Evolutionary conservation across 2,113 vertebrate species (phyloP).

Genomic region (Passer montanus): DNA sequence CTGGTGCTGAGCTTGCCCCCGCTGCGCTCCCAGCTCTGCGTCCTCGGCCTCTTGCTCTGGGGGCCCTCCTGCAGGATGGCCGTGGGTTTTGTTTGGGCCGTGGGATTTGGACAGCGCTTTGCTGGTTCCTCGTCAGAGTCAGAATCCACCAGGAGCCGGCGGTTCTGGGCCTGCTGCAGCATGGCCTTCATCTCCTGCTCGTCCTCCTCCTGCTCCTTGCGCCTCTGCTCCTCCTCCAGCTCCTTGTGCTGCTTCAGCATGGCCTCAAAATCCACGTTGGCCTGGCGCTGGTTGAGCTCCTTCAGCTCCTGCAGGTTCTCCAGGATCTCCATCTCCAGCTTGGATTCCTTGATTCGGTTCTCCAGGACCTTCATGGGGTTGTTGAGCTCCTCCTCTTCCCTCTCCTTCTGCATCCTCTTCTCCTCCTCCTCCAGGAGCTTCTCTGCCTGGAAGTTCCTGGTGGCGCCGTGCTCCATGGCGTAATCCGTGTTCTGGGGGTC

Average conservation of each 20-base stretch:
- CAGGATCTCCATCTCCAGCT: conserved; percentile 96
- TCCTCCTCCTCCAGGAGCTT: conserved; percentile 94
- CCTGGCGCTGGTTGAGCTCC: conserved; percentile 96
- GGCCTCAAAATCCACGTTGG: conserved; percentile 90
- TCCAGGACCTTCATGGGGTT: conserved; percentile 99
- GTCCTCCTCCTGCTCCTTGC: conserved; percentile 85
- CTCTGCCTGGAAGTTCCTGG: conserved; percentile 93
- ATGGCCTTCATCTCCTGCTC: conserved; percentile 86
- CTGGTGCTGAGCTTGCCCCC: conserved; percentile 73
- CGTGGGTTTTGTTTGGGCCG: conserved; percentile 66
- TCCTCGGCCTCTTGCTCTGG: conserved; percentile 75
- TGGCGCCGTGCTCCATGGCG: conserved; percentile 93
- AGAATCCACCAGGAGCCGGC: conserved; percentile 81
- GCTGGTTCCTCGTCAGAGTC: conserved; percentile 77
- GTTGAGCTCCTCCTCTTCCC: conserved; percentile 95
- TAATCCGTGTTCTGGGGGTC: conserved; percentile 97
- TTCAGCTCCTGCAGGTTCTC: conserved; percentile 97
- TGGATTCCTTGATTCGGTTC: conserved; percentile 94
- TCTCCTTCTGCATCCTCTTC: conserved; percentile 85
- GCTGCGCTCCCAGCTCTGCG: conserved; percentile 82
- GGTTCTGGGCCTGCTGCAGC: conserved; percentile 81
- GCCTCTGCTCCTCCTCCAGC: conserved; percentile 75
- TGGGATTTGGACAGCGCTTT: fast-evolving
- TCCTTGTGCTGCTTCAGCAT: conserved; percentile 85
- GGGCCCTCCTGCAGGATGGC: conserved; percentile 81